Percentiles rank a stretch among this genome's conserved stretches.
Evolutionary conservation across 2,113 vertebrate species (phyloP).

Genomic region (Scophthalmus maximus): DNA sequence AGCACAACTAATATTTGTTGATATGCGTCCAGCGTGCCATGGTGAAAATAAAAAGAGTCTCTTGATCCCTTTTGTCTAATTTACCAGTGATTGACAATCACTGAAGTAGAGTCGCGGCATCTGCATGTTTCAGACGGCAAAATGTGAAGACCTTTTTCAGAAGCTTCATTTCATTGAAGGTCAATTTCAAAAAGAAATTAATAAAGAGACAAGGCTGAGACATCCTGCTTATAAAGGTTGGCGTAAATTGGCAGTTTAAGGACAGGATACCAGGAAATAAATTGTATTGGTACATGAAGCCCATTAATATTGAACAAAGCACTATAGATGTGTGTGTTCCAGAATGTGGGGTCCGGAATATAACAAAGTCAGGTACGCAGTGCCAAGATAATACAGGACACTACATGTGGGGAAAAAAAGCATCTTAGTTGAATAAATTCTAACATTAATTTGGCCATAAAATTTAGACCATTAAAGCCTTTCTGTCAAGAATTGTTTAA

Average conservation of each 20-base stretch:
- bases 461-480: background rate
- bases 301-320: background rate
- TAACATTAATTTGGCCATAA: background rate
- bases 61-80: conserved; percentile 23
- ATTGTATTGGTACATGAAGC: background rate
- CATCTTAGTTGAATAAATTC: background rate
- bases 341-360: background rate
- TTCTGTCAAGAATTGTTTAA: background rate
- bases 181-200: background rate
- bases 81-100: conserved; percentile 31
- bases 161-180: background rate
- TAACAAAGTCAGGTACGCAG: background rate
- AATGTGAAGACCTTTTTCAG: background rate
- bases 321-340: background rate
- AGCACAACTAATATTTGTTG: conserved; percentile 23
- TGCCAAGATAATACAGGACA: background rate
- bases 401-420: background rate
- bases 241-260: background rate
- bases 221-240: background rate
- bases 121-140: background rate
- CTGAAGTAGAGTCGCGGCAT: conserved; percentile 5
- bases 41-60: background rate
- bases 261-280: background rate
- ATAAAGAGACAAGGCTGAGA: background rate
- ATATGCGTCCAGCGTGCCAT: background rate